phyloP scores from a whole-genome alignment of 1,140 invertebrate genomes.

The Chymomyza costata region DNA sequence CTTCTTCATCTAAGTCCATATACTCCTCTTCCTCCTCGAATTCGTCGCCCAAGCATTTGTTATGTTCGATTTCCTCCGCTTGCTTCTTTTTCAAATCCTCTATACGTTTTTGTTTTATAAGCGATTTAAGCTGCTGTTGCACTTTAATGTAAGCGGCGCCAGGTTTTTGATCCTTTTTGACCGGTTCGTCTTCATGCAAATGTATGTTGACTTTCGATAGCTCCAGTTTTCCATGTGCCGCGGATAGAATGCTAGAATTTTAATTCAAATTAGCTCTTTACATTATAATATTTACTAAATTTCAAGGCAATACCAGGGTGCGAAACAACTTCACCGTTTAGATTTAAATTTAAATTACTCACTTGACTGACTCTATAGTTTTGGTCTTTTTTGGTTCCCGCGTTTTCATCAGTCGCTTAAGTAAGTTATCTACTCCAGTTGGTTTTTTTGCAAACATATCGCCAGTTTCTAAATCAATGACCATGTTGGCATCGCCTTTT shows the following conservation, averaged over 20 bases:
- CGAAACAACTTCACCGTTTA: no score
- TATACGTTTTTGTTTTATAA: constrained; percentile 78
- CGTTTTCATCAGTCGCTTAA: constrained; percentile 78
- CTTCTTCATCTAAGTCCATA: constrained; percentile 41
- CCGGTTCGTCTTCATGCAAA: constrained; percentile 54
- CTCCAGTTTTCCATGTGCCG: constrained; percentile 66
- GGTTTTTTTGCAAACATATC: constrained; percentile 67
- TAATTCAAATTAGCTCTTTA: neutral
- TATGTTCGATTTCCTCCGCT: constrained; percentile 62
- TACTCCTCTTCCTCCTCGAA: constrained; percentile 42
- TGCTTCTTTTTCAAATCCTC: constrained; percentile 76
- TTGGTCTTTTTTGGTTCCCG: constrained; percentile 64
- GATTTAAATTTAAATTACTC: constrained; percentile 47
- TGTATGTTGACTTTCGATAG: constrained; percentile 70
- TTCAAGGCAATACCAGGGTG: no score
- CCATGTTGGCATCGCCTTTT: constrained; percentile 76
- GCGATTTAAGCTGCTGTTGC: constrained; percentile 77
- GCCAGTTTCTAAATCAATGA: constrained; percentile 77
- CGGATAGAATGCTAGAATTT: constrained; percentile 49
- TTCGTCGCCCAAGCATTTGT: constrained; percentile 31
- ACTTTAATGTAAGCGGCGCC: constrained; percentile 78
- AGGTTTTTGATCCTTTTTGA: constrained; percentile 76
- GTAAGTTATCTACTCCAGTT: constrained; percentile 76
- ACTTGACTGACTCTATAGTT: constrained; percentile 58
- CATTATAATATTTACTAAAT: no score